A percentile compares a stretch with the other conserved stretches of the same genome.
These are phyloP conservation scores for Drosophila neoperkinsi DNA, from an alignment of 2,888 invertebrate species.

Conservation along the genomic window DNA sequence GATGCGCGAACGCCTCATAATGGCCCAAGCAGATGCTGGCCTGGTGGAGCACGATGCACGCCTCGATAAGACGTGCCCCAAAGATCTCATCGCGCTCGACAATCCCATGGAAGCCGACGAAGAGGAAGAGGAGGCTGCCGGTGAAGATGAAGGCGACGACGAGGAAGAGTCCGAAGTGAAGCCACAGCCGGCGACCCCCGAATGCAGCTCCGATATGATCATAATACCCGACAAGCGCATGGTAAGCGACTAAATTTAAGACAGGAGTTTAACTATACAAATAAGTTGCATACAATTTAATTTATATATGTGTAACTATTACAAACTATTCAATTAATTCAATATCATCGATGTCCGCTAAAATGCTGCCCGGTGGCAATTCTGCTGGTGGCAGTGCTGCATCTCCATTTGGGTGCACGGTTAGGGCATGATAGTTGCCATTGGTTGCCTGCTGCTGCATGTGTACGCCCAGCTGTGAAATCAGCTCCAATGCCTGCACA, in stretches of 20 bases:
- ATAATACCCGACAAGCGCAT: constrained; percentile 75
- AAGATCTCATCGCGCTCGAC: constrained; percentile 64
- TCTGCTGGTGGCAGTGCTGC: constrained; percentile 30
- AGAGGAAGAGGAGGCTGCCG: constrained; percentile 47
- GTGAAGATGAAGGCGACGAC: constrained; percentile 26
- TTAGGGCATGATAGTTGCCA: constrained; percentile 74
- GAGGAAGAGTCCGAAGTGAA: constrained; percentile 62
- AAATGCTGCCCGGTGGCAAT: constrained; percentile 65
- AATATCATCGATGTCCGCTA: constrained; percentile 82
- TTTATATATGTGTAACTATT: not conserved
- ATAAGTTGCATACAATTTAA: not conserved
- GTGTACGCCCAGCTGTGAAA: constrained; percentile 81
- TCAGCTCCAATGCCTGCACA: constrained; percentile 78
- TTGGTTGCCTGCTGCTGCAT: constrained; percentile 80
- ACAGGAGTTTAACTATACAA: not conserved
- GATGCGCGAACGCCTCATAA: constrained; percentile 71
- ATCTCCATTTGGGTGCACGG: constrained; percentile 59
- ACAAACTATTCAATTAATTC: constrained; percentile 77
- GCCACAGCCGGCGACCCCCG: constrained; percentile 71
- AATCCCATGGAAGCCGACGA: constrained; percentile 69
- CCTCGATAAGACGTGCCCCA: constrained; percentile 48
- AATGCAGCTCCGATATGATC: constrained; percentile 73
- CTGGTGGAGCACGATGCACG: constrained; percentile 69
- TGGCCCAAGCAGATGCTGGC: constrained; percentile 48
- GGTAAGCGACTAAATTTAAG: constrained; percentile 62